Evolutionary conservation across 1,140 invertebrate species (phyloP).

Genomic region (Tetragonula clypearis): DNA sequence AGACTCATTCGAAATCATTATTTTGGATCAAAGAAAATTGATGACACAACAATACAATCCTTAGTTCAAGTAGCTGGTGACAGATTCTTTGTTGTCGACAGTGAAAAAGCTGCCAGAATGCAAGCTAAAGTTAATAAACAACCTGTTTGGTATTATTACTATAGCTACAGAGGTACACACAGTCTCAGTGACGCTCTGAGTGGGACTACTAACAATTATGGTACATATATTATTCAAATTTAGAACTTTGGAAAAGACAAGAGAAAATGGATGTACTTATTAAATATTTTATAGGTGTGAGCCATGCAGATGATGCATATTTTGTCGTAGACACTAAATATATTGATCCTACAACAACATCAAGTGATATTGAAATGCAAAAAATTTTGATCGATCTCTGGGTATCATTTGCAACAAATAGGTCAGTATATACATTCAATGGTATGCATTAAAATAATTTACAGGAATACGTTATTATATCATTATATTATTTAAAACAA

Average conservation of each 20-base stretch:
- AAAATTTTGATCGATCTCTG: constrained; percentile 82
- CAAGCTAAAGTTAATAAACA: constrained; percentile 82
- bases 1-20: constrained; percentile 83
- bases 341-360: constrained; percentile 70
- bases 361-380: constrained; percentile 81
- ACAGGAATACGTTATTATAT: neutral
- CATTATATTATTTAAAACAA: neutral
- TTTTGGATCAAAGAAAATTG: constrained; percentile 80
- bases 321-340: constrained; percentile 75
- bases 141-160: constrained; percentile 85
- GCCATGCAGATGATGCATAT: constrained; percentile 84
- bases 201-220: constrained; percentile 80
- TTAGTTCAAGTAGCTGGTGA: constrained; percentile 83
- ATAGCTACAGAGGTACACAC: constrained; percentile 81
- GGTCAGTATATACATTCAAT: constrained; percentile 76
- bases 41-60: constrained; percentile 54
- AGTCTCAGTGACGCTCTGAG: constrained; percentile 82
- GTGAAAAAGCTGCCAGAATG: constrained; percentile 82
- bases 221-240: constrained; percentile 80
- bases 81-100: constrained; percentile 82
- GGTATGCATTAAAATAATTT: neutral
- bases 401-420: constrained; percentile 81
- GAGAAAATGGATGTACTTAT: constrained; percentile 4
- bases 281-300: constrained; percentile 80
- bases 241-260: neutral